phyloP scores from a whole-genome alignment of 2,113 vertebrate species.

The Cardinalis cardinalis region DNA sequence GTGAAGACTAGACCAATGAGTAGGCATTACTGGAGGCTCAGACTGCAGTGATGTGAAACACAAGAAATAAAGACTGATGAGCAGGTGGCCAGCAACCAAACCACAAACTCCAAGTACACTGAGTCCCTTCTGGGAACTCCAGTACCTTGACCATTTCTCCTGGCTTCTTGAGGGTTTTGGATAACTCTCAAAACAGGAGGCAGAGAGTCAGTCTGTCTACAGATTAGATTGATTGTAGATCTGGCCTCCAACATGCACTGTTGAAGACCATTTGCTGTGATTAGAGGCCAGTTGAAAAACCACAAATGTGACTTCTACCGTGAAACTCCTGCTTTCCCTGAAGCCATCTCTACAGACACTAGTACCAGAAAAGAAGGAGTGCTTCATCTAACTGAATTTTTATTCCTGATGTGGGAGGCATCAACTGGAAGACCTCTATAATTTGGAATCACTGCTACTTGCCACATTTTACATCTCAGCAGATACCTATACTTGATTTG shows the following conservation, averaged over 20 bases:
- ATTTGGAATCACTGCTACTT: neutral
- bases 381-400: neutral
- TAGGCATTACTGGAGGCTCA: neutral
- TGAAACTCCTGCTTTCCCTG: neutral
- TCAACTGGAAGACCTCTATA: neutral
- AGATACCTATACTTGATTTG: neutral
- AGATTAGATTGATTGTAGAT: neutral
- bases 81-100: neutral
- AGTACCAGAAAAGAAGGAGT: neutral
- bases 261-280: neutral
- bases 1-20: neutral
- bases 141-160: neutral
- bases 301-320: neutral
- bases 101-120: neutral
- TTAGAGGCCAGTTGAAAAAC: neutral
- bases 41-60: neutral
- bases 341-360: neutral
- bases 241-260: neutral
- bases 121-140: neutral
- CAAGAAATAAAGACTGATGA: neutral
- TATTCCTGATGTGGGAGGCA: neutral
- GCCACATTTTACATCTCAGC: neutral
- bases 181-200: neutral
- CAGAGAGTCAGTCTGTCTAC: neutral
- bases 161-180: neutral